Evolutionary conservation across 2,113 vertebrate genomes (phyloP).

Genomic region (Chitala chitala): DNA sequence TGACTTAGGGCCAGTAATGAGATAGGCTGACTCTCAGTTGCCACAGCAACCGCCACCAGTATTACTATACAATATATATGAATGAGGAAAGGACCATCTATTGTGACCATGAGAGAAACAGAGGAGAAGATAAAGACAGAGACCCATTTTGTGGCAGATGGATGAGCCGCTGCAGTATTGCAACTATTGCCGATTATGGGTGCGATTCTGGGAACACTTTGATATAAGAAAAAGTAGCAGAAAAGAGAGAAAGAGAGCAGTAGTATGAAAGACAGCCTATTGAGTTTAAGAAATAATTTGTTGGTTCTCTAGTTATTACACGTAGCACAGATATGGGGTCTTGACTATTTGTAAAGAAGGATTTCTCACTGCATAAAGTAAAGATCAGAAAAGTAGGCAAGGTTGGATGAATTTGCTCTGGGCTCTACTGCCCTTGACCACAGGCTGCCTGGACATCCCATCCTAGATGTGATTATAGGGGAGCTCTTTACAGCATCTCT

Average conservation of each 20-base stretch:
- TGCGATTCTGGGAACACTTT: slow-evolving; percentile 13
- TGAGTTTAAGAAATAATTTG: not conserved
- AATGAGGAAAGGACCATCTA: slow-evolving; percentile 61
- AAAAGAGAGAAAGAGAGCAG: slow-evolving; percentile 7
- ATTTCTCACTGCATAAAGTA: slow-evolving; percentile 14
- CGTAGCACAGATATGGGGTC: no score
- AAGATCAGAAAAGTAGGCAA: slow-evolving; percentile 22
- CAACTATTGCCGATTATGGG: not conserved
- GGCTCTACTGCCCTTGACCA: not conserved
- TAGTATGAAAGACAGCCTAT: not conserved
- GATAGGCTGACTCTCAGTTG: slow-evolving; percentile 76
- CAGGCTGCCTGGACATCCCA: not conserved
- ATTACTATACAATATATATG: slow-evolving; percentile 76
- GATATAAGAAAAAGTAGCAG: not conserved
- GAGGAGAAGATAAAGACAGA: slow-evolving; percentile 26
- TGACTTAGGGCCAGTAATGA: slow-evolving; percentile 77
- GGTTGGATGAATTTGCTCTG: slow-evolving; percentile 16
- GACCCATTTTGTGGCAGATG: slow-evolving; percentile 26
- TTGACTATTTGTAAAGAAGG: no score
- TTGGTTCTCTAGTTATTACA: slow-evolving; percentile 22
- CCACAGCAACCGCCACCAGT: slow-evolving; percentile 70
- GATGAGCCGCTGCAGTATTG: not conserved
- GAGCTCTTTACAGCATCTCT: slow-evolving; percentile 10
- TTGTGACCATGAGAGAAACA: slow-evolving; percentile 32
- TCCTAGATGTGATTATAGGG: slow-evolving; percentile 11